Conservation (phyloP, 2,797 vertebrate species). For the Clarias platycephalus region DNA sequence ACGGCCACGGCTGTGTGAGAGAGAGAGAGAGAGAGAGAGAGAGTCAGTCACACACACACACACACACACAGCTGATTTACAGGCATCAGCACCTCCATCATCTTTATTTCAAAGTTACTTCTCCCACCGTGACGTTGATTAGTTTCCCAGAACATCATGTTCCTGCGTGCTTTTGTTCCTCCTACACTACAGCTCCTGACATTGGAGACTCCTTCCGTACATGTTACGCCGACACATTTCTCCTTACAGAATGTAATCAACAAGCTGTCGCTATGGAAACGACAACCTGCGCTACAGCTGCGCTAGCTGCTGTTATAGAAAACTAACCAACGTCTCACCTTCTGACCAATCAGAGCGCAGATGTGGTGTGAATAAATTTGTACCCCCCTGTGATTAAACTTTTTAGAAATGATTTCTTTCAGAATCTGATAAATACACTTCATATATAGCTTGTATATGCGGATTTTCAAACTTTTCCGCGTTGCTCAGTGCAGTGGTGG, state of each 20-base stretch:
- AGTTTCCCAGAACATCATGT: background rate
- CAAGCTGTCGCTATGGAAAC: background rate
- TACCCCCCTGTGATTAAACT: background rate
- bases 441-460: background rate
- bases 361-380: background rate
- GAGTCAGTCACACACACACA: no score
- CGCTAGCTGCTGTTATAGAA: background rate
- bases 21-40: background rate
- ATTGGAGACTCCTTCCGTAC: background rate
- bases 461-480: background rate
- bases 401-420: background rate
- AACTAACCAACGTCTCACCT: background rate
- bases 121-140: background rate
- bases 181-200: background rate
- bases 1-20: slow-evolving; percentile 73
- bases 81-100: background rate
- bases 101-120: background rate
- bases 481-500: background rate
- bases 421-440: background rate
- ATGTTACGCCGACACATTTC: background rate
- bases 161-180: background rate
- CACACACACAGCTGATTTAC: background rate
- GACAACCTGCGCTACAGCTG: background rate
- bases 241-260: background rate
- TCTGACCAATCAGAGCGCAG: background rate